phyloP scores from a whole-genome alignment of 2,888 invertebrate species.

The Leucania comma region DNA sequence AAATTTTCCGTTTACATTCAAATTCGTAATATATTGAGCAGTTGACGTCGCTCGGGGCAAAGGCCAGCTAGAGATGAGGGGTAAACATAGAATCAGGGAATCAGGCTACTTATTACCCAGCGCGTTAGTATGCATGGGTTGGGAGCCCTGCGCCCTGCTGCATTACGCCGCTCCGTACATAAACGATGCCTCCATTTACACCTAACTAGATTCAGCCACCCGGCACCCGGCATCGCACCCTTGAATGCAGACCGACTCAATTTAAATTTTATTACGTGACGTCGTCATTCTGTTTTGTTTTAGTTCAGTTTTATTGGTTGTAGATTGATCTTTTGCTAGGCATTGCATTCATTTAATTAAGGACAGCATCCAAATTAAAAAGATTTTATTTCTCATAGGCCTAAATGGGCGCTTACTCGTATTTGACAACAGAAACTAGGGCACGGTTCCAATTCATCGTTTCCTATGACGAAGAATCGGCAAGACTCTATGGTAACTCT shows the following conservation, averaged over 20 bases:
- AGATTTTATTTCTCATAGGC: too few species aligned
- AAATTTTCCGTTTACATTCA: slow-evolving; percentile 62
- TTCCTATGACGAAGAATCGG: too few species aligned
- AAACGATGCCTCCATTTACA: slow-evolving; percentile 84
- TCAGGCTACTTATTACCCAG: slow-evolving; percentile 86
- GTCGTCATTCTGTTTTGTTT: slow-evolving; percentile 50
- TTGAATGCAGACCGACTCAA: slow-evolving; percentile 76
- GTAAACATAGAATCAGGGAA: slow-evolving; percentile 83
- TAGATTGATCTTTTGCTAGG: slow-evolving; percentile 1
- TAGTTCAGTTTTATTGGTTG: slow-evolving; percentile 41
- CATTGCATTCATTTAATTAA: slow-evolving; percentile 5
- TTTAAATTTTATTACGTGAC: slow-evolving; percentile 76
- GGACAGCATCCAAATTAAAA: background rate
- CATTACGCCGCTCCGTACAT: slow-evolving; percentile 81
- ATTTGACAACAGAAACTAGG: too few species aligned
- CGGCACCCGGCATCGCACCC: slow-evolving; percentile 63
- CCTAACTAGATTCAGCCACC: slow-evolving; percentile 73
- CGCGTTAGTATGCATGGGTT: slow-evolving; percentile 90
- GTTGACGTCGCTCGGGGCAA: slow-evolving; percentile 35
- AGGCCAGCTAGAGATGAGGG: slow-evolving; percentile 67
- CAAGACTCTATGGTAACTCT: too few species aligned
- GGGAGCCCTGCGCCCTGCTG: slow-evolving; percentile 81
- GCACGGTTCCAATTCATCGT: too few species aligned
- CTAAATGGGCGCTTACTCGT: too few species aligned
- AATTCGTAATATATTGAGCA: slow-evolving; percentile 44